Conservation (phyloP, 1,140 invertebrate species). For the Drosophila rufa region DNA sequence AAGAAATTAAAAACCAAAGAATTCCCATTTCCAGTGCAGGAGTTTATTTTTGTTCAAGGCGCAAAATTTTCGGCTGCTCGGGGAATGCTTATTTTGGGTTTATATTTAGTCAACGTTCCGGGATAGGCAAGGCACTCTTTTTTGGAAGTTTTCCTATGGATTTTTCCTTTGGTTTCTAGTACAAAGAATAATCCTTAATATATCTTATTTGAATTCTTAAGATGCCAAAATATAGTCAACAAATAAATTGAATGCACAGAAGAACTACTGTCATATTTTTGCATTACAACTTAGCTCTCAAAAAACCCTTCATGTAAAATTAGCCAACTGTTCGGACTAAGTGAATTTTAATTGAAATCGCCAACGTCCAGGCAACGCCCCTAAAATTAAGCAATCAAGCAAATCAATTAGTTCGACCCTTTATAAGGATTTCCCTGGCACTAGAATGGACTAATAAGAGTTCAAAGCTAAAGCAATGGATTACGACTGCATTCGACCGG, state of each 20-base stretch:
- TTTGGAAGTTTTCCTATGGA: conserved; percentile 23
- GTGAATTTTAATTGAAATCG: conserved; percentile 64
- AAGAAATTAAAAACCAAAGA: conserved; percentile 35
- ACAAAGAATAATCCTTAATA: neutral
- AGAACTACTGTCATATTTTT: neutral
- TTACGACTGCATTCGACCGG: conserved; percentile 34
- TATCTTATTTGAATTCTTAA: neutral
- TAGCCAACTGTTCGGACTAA: conserved; percentile 38
- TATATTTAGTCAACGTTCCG: conserved; percentile 36
- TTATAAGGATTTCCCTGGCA: conserved; percentile 17
- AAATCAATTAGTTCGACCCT: conserved; percentile 21
- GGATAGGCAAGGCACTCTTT: neutral
- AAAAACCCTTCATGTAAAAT: conserved; percentile 6
- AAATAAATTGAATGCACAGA: neutral
- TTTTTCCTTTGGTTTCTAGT: conserved; percentile 20
- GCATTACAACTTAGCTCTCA: neutral
- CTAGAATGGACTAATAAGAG: conserved; percentile 8
- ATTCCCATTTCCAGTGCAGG: conserved; percentile 42
- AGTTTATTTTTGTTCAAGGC: conserved; percentile 68
- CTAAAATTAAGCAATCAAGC: conserved; percentile 48
- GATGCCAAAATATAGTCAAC: neutral
- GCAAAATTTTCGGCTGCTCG: conserved; percentile 36
- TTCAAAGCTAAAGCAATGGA: conserved; percentile 17
- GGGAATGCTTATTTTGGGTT: conserved; percentile 26
- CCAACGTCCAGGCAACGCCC: conserved; percentile 20